Base-by-base conservation (phyloP, 2,888 invertebrate genomes). In the Cataglyphis livida region DNA sequence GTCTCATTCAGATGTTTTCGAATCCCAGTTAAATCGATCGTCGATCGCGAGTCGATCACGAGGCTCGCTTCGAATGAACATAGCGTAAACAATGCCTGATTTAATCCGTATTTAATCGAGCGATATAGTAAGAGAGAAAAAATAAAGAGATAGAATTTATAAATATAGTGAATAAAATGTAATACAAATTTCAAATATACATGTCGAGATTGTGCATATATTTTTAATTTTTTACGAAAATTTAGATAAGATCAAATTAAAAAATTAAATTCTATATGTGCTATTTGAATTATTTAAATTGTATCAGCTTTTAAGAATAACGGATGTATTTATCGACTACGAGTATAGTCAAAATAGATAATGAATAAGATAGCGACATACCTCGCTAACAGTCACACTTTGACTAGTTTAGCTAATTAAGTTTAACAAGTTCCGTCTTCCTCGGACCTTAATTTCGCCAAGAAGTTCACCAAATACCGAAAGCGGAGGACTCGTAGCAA, bases 351-450 rank as follows among this genome's bases (percentile, higher is more conserved):
- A 79, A 73, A 71, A 82, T 35, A 35, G 35, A 35, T 35, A 6
- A 35, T 84, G 84, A 85, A 83, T 79, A 21, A 59, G 73, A 66
- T 76, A 81, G 71, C 64, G 41, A 82, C 78, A 75, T 57, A 21
- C 70, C 38, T 18, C 25, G 71, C 38, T 73, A 59, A 59, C 65
- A 82, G 35, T 59, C 51, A 73, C 54, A 57, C 82, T 82, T 61
- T 75, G 66, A 74, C 61, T 75, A 85, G 85, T 89, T 88, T 88
- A 84, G 81, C 84, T 88, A 90, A 89, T 89, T 90, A 89, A 89
- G 75, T 74, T 54, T 65, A 76, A 84, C 84, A 81, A 82, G 82
- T 79, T 48, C 51, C 65, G 64, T 57, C 73, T 65, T 25, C 35
- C 18, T 35, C n/a, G 6, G 88, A 75, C 88, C 87, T 88, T 88